Base-by-base conservation (phyloP, 2,888 invertebrate species). In the Rhagophthalmus giganteus region DNA sequence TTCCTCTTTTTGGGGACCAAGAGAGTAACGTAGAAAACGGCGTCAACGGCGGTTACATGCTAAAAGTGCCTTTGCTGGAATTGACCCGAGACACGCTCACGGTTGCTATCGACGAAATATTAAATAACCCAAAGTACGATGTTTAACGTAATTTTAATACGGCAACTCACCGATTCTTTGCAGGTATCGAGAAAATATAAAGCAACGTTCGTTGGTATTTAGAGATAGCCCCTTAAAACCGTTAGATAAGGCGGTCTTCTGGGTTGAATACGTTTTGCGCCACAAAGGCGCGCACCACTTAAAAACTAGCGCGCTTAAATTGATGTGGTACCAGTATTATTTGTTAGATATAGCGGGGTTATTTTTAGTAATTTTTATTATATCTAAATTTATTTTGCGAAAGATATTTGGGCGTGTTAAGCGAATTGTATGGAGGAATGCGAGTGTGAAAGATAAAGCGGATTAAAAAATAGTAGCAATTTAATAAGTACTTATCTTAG, bases 1-100 rank as follows among this genome's bases (percentile, higher is more conserved):
- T 80, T 55, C 79, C 80, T 32, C 68, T 79, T 30, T 71, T 74
- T 20, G 73, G 73, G 11, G 79, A 80, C 51, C 79, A 80, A 58
- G 68, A 71, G 39, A 65, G 72, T n/a, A 77, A 79, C 59, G 70
- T 77, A 54, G 71, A 69, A 31, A 73, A 75, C 15, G 66, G 76
- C 28, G 70, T 72, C 32, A 54, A 57, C 1, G 65, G 70, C 4
- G 79, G 78, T 3, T 74, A 72, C 41, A 76, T 71, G 0, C 52
- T 74, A 5, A 63, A 63, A n/a, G 45, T 79, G 2, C 64, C 64
- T 25, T 74, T 74, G 45, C 65, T 71, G n/a, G 65, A 69, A 4
- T 55, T 79, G 9, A 71, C 70, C 8, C 74, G 74, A 47, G 73
- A 75, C 46, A 66, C 65, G 6, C 54, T 79, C 8, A 59, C 68